A percentile compares a stretch with the other conserved stretches of the same genome.
phyloP scores from a whole-genome alignment of 2,888 invertebrate species.

The Hyposoter dolosus region DNA sequence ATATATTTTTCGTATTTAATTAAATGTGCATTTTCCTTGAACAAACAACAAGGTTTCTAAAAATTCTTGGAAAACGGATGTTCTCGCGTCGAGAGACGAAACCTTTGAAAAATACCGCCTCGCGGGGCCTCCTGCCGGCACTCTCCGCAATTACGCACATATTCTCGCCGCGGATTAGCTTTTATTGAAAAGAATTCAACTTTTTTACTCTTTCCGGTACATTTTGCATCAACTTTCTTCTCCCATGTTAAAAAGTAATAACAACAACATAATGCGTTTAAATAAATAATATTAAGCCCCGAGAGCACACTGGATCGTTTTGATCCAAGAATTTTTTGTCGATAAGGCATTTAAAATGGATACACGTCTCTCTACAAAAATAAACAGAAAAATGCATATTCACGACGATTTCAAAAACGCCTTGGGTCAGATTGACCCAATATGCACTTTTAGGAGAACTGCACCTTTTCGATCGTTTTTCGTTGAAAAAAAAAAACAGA shows the following conservation, averaged over 20 bases:
- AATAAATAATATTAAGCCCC: background rate
- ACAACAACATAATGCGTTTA: background rate
- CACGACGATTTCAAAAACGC: too few relatives aligned
- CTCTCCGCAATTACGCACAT: background rate
- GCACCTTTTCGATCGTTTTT: background rate
- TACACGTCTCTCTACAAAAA: too few relatives aligned
- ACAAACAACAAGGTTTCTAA: background rate
- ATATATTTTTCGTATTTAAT: background rate
- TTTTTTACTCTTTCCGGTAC: background rate
- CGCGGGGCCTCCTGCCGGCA: background rate
- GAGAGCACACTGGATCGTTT: too few relatives aligned
- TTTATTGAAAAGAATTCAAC: background rate
- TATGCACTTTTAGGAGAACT: background rate
- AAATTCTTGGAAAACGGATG: background rate
- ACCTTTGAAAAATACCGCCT: slow-evolving; percentile 17
- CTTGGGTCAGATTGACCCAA: too few relatives aligned
- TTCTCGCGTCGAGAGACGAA: background rate
- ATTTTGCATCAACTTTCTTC: background rate
- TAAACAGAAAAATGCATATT: too few relatives aligned
- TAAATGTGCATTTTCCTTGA: background rate
- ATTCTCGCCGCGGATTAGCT: background rate
- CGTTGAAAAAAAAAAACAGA: background rate
- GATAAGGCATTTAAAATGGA: too few relatives aligned
- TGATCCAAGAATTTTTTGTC: too few relatives aligned
- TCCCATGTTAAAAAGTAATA: background rate